phyloP scores from a whole-genome alignment of 1,140 invertebrate genomes.

The Musca domestica region DNA sequence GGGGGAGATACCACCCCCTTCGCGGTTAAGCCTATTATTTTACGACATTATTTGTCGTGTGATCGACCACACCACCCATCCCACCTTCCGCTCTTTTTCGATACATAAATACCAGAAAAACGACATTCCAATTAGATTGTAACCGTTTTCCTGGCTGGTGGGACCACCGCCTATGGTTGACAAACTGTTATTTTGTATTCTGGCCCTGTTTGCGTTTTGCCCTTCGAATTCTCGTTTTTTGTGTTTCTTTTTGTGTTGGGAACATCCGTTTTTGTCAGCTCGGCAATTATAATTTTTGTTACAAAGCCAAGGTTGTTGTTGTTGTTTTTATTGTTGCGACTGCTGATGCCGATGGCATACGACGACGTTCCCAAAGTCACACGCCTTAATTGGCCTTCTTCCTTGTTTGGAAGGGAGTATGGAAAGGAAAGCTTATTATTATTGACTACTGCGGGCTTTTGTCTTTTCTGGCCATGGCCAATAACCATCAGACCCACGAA shows the following conservation, averaged over 20 bases:
- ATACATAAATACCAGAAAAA: background rate
- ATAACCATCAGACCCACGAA: too few species aligned
- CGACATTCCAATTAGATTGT: slow-evolving; percentile 2
- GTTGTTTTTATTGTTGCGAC: too few species aligned
- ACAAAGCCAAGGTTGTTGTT: slow-evolving; percentile 22
- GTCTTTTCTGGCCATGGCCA: too few species aligned
- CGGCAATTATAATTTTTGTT: slow-evolving; percentile 25
- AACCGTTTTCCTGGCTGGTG: background rate
- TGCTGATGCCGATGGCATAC: too few species aligned
- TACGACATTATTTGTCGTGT: slow-evolving; percentile 19
- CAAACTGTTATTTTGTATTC: too few species aligned
- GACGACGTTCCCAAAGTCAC: background rate
- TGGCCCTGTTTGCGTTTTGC: background rate
- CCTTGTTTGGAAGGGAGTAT: slow-evolving; percentile 10
- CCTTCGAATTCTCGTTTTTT: background rate
- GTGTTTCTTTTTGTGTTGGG: background rate
- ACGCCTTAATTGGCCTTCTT: slow-evolving; percentile 22
- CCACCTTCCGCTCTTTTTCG: background rate
- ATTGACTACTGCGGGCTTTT: background rate
- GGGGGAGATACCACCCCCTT: slow-evolving; percentile 9
- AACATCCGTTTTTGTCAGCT: slow-evolving; percentile 25
- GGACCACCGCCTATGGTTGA: too few species aligned
- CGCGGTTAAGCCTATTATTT: slow-evolving; percentile 24
- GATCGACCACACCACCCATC: slow-evolving; percentile 4
- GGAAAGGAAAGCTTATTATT: background rate